phyloP scores from a whole-genome alignment of 2,888 invertebrate genomes.

The Microdon myrmicae region DNA sequence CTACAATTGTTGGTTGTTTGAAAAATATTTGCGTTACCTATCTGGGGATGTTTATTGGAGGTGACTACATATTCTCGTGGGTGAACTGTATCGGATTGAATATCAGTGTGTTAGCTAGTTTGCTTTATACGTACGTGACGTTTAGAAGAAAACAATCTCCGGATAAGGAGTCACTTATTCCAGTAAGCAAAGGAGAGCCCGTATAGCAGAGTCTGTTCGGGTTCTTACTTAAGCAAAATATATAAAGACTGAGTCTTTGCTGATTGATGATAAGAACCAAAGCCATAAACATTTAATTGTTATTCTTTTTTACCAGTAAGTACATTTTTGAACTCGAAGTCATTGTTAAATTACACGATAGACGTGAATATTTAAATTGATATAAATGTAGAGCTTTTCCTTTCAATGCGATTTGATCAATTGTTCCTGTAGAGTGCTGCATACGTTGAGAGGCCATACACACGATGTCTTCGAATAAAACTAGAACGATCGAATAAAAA shows the following conservation, averaged over 20 bases:
- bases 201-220: slow-evolving; percentile 52
- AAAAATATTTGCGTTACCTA: slow-evolving; percentile 99
- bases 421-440: slow-evolving; percentile 45
- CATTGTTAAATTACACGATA: too few species aligned
- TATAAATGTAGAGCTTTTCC: neutral
- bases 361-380: neutral
- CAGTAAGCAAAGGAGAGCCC: slow-evolving; percentile 54
- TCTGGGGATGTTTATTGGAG: slow-evolving; percentile 97
- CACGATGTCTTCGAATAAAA: slow-evolving; percentile 8
- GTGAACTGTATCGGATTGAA: slow-evolving; percentile 96
- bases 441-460: slow-evolving; percentile 19
- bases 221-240: slow-evolving; percentile 8
- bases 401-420: slow-evolving; percentile 12
- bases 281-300: slow-evolving; percentile 42
- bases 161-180: slow-evolving; percentile 62
- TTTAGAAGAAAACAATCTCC: slow-evolving; percentile 69
- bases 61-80: slow-evolving; percentile 95
- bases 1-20: slow-evolving; percentile 96
- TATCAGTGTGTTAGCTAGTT: slow-evolving; percentile 88
- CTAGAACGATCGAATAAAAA: slow-evolving; percentile 19
- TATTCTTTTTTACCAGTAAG: slow-evolving; percentile 20
- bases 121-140: slow-evolving; percentile 88
- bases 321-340: slow-evolving; percentile 25
- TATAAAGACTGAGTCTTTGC: slow-evolving; percentile 28
- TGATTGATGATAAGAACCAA: slow-evolving; percentile 40